Base-by-base conservation (phyloP, 35 echinoderm and acorn worm genomes). In the Strongylocentrotus purpuratus region DNA sequence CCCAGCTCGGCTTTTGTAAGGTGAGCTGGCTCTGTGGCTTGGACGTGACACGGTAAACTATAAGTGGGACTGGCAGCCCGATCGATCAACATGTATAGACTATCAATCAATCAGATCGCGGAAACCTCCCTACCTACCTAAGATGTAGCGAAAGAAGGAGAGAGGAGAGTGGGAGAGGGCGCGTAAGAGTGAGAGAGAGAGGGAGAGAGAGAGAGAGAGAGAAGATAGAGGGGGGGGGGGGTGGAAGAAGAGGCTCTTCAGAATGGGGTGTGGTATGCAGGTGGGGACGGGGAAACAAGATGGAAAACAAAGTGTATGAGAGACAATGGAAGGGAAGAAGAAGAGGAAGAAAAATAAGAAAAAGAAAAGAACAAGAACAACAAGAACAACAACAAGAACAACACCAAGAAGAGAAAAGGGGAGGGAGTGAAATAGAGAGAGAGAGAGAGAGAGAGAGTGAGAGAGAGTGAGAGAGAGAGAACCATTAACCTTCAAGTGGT, bases 51-150 rank as follows among this genome's bases (percentile, higher is more conserved):
- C 47, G 87, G 58, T 46, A 45, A 92, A 85, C 55, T 55, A 89
- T 92, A 55, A 95, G 95, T 88, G 45, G 90, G 88, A 91, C 48
- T 92, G 88, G 90, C 88, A 95, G 90, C 55, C 48, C 90, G 12
- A 95, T 95, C 95, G 95, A 95, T 95, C 95, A 95, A 50, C 65
- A 25, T 15, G 33, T 55, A 55, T 31, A 87, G 85, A 22, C 32
- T 31, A 85, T 45, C 85, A 87, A 93, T 93, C 91, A 93, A 93
- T 93, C 48, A 58, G 20, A 25, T 89, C 65, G 65, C 15, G n/a
- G n/a, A 78, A 78, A 59, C 28, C 65, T 78, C 35, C 35, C 35
- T 3, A 41, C 35, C 35, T 41, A 41, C 35, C 35, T 41, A 7
- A n/a, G 22, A n/a, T 78, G 20, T 22, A n/a, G 65, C 20, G 65